These are phyloP conservation scores for Sebastes iracundus DNA, from an alignment of 2,797 vertebrate genomes.

Conservation along the genomic window DNA sequence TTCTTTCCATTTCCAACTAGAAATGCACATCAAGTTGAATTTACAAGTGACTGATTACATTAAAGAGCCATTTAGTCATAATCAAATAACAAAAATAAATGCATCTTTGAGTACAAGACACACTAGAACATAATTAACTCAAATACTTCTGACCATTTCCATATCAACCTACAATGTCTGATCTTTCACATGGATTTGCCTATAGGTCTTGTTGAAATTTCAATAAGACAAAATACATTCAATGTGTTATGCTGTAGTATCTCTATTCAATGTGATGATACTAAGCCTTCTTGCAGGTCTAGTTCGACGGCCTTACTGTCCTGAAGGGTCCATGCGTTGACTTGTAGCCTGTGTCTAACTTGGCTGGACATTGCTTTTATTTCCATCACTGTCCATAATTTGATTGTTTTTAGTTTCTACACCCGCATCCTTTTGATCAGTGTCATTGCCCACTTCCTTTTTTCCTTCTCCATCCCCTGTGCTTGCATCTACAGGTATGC, in stretches of 20 bases:
- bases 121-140: conserved; percentile 33
- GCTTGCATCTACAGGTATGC: conserved; percentile 61
- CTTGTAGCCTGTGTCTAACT: conserved; percentile 75
- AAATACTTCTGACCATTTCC: conserved; percentile 21
- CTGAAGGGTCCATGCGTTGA: conserved; percentile 67
- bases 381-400: neutral
- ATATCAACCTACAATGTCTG: conserved; percentile 15
- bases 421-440: neutral
- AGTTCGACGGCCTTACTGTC: conserved; percentile 41
- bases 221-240: conserved; percentile 38
- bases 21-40: conserved; percentile 29
- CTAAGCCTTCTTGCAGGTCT: conserved; percentile 6
- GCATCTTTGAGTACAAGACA: conserved; percentile 28
- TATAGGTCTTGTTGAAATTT: conserved; percentile 2
- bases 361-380: conserved; percentile 46
- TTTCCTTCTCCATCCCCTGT: conserved; percentile 58
- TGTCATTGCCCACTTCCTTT: conserved; percentile 64
- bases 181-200: conserved; percentile 28
- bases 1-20: conserved; percentile 12
- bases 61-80: conserved; percentile 28
- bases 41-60: conserved; percentile 22
- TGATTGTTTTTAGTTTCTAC: conserved; percentile 35
- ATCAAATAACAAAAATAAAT: conserved; percentile 41
- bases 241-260: conserved; percentile 13
- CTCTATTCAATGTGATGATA: neutral